These are phyloP conservation scores for Dimorphilus gyrociliatus DNA, from an alignment of 2,888 invertebrate species.

Conservation along the genomic window DNA sequence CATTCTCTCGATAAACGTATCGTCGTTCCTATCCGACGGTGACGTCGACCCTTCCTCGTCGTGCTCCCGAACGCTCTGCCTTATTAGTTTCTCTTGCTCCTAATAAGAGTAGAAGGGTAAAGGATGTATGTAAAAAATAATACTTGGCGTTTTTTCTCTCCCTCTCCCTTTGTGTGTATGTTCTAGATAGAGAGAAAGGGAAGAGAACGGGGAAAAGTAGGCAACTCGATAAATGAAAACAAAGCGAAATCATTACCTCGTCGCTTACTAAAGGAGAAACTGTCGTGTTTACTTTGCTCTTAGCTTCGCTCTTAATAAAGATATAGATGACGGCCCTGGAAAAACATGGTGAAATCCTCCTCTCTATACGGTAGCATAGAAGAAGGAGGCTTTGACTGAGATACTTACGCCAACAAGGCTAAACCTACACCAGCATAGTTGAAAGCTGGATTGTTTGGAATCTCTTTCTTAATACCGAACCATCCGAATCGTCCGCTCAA, in stretches of 20 bases:
- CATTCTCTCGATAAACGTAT: too few species aligned
- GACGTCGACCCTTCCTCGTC: too few species aligned
- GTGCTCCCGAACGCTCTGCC: too few species aligned
- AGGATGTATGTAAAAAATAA: too few species aligned
- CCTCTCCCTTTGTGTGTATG: neutral
- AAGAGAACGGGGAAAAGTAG: too few species aligned
- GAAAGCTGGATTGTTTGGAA: slow-evolving; percentile 17
- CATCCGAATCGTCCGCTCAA: slow-evolving; percentile 37
- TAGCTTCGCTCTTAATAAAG: slow-evolving; percentile 22
- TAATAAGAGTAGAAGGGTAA: too few species aligned
- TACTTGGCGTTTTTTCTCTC: slow-evolving; percentile 1
- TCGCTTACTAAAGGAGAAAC: neutral
- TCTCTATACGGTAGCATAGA: too few species aligned
- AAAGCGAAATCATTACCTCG: slow-evolving; percentile 1
- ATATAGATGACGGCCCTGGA: slow-evolving; percentile 26
- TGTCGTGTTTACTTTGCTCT: slow-evolving; percentile 6
- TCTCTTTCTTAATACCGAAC: slow-evolving; percentile 25
- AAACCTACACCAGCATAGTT: slow-evolving; percentile 30
- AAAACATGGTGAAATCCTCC: slow-evolving; percentile 4
- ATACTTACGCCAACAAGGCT: slow-evolving; percentile 23
- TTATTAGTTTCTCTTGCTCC: too few species aligned
- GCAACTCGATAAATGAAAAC: neutral
- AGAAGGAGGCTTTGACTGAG: slow-evolving; percentile 1
- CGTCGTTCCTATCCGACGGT: too few species aligned
- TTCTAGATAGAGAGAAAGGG: too few species aligned